Evolutionary conservation across 1,140 invertebrate genomes (phyloP).

Genomic region (Anastrepha obliqua): DNA sequence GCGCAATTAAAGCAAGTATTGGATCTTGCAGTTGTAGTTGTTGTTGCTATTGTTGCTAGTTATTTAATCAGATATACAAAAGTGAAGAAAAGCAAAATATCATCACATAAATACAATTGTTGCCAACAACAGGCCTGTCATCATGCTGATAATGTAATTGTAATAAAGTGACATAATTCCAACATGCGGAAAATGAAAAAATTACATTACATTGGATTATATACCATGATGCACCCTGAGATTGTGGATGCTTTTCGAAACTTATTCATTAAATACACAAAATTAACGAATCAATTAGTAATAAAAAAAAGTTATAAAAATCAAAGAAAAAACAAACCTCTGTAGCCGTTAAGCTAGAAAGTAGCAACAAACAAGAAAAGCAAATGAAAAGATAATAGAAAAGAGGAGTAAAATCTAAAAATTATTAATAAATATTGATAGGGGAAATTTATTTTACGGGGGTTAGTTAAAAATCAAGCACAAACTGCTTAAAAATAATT

Average conservation of each 20-base stretch:
- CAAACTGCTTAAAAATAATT: constrained; percentile 20
- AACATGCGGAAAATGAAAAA: neutral
- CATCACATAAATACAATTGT: neutral
- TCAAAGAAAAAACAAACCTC: constrained; percentile 44
- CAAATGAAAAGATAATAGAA: constrained; percentile 7
- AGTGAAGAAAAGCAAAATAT: constrained; percentile 20
- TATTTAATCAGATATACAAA: constrained; percentile 34
- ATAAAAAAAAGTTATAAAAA: constrained; percentile 44
- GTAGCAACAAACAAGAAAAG: constrained; percentile 30
- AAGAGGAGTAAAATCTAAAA: constrained; percentile 13
- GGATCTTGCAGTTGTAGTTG: constrained; percentile 1
- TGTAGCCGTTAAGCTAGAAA: constrained; percentile 19
- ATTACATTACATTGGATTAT: constrained; percentile 1
- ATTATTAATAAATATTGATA: constrained; percentile 22
- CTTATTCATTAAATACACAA: neutral
- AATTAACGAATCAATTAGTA: neutral
- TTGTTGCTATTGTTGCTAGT: constrained; percentile 54
- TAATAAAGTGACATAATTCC: neutral
- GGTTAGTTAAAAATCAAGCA: constrained; percentile 29
- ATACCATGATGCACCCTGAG: neutral
- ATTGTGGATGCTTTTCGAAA: constrained; percentile 24
- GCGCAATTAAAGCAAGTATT: constrained; percentile 21
- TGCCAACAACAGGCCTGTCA: neutral
- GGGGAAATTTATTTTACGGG: constrained; percentile 15
- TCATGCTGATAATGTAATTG: neutral